Evolutionary conservation across 2,113 vertebrate species (phyloP), one percentile per base, ranked within the genome.

Genomic region (Sylvietta virens): DNA sequence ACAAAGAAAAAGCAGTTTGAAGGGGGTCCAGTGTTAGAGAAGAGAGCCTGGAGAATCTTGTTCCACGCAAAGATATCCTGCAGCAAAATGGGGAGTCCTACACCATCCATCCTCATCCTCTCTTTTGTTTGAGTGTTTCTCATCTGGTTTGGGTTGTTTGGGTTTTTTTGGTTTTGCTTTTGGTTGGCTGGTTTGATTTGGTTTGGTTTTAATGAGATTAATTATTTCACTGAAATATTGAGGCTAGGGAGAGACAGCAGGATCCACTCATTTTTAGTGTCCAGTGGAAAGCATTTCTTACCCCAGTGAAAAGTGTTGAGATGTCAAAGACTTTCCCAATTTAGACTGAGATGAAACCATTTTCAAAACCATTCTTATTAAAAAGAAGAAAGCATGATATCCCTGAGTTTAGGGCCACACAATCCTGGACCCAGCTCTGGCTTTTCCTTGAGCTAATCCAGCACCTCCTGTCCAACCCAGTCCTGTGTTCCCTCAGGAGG

Each of bases 401-500:
- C 21, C 21, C 28, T 35, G n/a, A 56, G 21, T 39, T 70, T 18
- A 48, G 37, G 31, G 37, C 14, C 16, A 31, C 39, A 20, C 16
- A 45, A 71, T 50, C 22, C 24, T n/a, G 19, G 42, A 44, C 21
- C n/a, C 56, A 78, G 37, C 65, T 60, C 45, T 69, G 90, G 33
- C 50, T 94, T 85, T 61, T 61, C 27, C 37, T 54, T 33, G 42
- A 65, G 40, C 23, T 47, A 19, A 72, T 24, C 26, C 40, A 58
- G 69, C 24, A n/a, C 30, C 61, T 91, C 21, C 0, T 15, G 53
- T 13, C 44, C 28, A 71, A 17, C 39, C 10, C 42, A 47, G 7
- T 3, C 37, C 56, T 0, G 0, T 6, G 24, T 27, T 37, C 1
- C 3, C 57, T 57, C 3, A 1, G 72, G 51, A 74, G 19, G 11